Conservation (phyloP, 1,140 invertebrate genomes). For the Alviniconcha marisindica region DNA sequence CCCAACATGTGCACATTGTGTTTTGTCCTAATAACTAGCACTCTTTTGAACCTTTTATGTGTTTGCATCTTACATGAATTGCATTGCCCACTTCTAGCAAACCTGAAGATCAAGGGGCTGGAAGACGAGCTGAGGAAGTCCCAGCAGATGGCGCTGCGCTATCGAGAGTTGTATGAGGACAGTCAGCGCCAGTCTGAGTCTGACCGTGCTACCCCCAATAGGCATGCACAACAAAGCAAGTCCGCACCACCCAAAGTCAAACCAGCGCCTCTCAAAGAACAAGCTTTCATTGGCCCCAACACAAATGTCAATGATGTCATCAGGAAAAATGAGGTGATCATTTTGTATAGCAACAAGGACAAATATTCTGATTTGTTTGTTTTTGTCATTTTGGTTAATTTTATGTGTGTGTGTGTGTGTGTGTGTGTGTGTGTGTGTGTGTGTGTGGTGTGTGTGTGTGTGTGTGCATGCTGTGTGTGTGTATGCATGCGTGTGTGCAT, state of each 20-base stretch:
- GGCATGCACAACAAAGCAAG: neutral
- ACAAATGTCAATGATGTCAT: slow-evolving; percentile 32
- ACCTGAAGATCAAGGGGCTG: slow-evolving; percentile 33
- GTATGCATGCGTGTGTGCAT: too few relatives aligned
- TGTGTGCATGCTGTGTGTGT: too few relatives aligned
- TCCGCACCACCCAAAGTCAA: slow-evolving; percentile 13
- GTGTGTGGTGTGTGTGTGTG: too few relatives aligned
- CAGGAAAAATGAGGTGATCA: slow-evolving; percentile 31
- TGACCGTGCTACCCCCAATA: neutral
- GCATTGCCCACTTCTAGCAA: too few relatives aligned
- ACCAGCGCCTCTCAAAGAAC: slow-evolving; percentile 21
- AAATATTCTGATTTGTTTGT: too few relatives aligned
- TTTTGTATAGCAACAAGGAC: neutral
- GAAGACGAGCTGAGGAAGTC: slow-evolving; percentile 20
- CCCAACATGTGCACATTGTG: too few relatives aligned
- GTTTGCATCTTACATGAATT: too few relatives aligned
- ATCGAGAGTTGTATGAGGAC: slow-evolving; percentile 28
- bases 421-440: too few relatives aligned
- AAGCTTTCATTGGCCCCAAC: slow-evolving; percentile 23
- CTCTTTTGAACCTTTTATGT: too few relatives aligned
- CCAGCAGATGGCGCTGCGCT: slow-evolving; percentile 29
- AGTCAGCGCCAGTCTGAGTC: slow-evolving; percentile 6
- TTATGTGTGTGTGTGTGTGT: too few relatives aligned
- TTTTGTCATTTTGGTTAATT: too few relatives aligned
- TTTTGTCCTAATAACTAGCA: too few relatives aligned